Evolutionary conservation across 2,888 invertebrate genomes (phyloP), one percentile per base, ranked within the genome.

Genomic region (Sisyra nigra): DNA sequence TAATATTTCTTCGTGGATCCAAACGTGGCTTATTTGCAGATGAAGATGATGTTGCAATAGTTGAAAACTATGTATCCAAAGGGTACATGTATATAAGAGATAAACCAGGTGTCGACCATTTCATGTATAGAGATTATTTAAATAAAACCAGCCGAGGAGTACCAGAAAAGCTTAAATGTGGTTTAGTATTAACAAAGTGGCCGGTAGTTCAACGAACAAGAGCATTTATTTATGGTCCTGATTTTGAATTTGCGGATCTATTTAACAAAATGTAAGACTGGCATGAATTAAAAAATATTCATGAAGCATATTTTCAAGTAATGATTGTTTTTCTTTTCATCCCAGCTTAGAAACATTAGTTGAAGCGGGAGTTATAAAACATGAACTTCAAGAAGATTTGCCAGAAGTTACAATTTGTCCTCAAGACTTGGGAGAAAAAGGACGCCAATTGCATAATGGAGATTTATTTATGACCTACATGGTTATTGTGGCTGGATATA

Each of bases 351-450:
- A 71, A 35, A 67, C 71, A 47, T 60, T 87, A 41, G 72, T 82
- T 2, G 83, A 87, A 63, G 71, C 79, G 0, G 88, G 88, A 2
- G 76, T 88, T 44, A 69, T 87, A 7, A 71, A 76, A 47, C 77
- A 74, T 52, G 67, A 80, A 40, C 67, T 77, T 41, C 65, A 65
- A 2, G 63, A 67, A 46, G 69, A 76, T 48, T 57, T 86, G 49
- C 86, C 88, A 0, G 71, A 75, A 49, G 79, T 82, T 0, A 74
- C 76, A 55, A 82, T 87, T 37, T 89, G 89, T 51, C 87, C 88
- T 0, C 67, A 85, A 41, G 76, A 88, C 59, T 63, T 88, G 49
- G 82, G 80, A 50, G 82, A 81, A 44, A 83, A 77, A 33, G 88
- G 88, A 54, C 69, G 87, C 1, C 79, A 79, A 54, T 62, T 89